Evolutionary conservation across 2,113 vertebrate species (phyloP).

Genomic region (Corynorhinus townsendii): DNA sequence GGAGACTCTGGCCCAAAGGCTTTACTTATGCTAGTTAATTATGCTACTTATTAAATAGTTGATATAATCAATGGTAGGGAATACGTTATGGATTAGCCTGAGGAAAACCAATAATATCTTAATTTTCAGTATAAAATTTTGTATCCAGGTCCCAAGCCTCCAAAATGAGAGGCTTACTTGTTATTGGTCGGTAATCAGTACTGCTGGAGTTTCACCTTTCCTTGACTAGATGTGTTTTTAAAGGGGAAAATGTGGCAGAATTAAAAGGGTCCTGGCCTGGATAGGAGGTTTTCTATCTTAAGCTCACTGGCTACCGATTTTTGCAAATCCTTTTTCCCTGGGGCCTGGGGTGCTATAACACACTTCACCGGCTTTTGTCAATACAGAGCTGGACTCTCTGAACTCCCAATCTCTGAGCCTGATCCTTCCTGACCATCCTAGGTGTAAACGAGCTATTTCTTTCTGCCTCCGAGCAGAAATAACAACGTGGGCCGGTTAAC

Average conservation of each 20-base stretch:
- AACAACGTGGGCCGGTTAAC: neutral
- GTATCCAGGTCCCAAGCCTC: neutral
- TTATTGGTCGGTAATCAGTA: neutral
- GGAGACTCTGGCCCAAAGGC: neutral
- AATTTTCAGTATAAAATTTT: neutral
- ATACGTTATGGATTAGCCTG: too few relatives aligned
- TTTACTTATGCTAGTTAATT: neutral
- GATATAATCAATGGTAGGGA: neutral
- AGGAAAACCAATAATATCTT: neutral
- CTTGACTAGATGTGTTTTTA: neutral
- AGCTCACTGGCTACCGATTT: neutral
- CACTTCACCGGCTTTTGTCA: neutral
- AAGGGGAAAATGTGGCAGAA: neutral
- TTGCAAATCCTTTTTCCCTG: neutral
- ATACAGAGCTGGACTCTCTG: neutral
- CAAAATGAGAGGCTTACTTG: neutral
- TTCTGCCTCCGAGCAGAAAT: neutral
- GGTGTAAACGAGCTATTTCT: neutral
- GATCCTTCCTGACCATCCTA: neutral
- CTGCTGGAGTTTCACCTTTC: neutral
- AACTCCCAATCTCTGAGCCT: neutral
- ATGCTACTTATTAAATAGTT: neutral
- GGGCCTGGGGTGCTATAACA: neutral
- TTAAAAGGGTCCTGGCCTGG: neutral
- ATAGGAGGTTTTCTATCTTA: neutral